Percentiles rank a stretch among this genome's conserved stretches.
Evolutionary conservation across 2,888 invertebrate species (phyloP).

Genomic region (Tryphoninae sp.): DNA sequence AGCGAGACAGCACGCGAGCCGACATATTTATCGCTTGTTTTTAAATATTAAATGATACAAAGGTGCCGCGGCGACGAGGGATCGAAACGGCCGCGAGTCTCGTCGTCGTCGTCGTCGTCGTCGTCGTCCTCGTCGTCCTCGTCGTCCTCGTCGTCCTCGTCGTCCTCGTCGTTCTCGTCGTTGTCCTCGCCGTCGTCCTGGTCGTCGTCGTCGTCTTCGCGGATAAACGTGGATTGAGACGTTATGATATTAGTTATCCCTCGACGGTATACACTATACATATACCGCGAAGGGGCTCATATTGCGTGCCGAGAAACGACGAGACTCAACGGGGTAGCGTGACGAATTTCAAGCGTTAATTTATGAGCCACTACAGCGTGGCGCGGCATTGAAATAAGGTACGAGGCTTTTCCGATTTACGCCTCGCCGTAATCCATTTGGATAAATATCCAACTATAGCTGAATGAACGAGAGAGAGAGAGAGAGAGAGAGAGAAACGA

Average conservation of each 20-base stretch:
- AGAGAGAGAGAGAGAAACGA: background rate
- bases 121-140: background rate
- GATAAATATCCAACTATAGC: slow-evolving; percentile 50
- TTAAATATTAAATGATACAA: slow-evolving; percentile 82
- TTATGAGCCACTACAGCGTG: slow-evolving; percentile 67
- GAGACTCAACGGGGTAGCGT: slow-evolving; percentile 68
- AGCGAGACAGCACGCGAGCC: slow-evolving; percentile 75
- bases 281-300: slow-evolving; percentile 37
- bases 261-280: slow-evolving; percentile 19
- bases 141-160: slow-evolving; percentile 1
- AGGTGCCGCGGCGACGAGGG: slow-evolving; percentile 73
- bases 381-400: slow-evolving; percentile 20
- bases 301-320: slow-evolving; percentile 30
- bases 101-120: slow-evolving; percentile 12
- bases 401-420: slow-evolving; percentile 48
- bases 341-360: slow-evolving; percentile 72
- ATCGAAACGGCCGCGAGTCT: slow-evolving; percentile 31
- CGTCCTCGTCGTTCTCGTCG: background rate
- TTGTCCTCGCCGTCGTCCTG: background rate
- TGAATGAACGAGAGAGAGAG: background rate
- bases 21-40: slow-evolving; percentile 81
- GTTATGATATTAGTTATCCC: slow-evolving; percentile 69
- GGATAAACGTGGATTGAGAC: slow-evolving; percentile 70
- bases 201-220: slow-evolving; percentile 2
- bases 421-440: slow-evolving; percentile 45